Evolutionary conservation across 2,797 vertebrate genomes (phyloP), one percentile per base, ranked within the genome.

Genomic region (Australoheros facetus): DNA sequence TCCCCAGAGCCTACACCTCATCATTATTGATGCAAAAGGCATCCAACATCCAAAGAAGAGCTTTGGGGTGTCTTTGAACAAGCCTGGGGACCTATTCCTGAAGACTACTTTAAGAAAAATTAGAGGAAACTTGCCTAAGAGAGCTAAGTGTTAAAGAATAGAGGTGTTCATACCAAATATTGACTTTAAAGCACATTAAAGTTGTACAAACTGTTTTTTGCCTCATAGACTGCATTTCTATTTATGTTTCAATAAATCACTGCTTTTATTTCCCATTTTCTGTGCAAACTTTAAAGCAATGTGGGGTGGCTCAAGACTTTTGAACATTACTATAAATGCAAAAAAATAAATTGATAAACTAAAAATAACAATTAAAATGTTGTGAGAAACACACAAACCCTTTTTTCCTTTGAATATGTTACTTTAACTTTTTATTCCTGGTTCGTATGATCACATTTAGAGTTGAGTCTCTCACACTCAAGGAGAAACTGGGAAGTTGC

Each of bases 371-470:
- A 21, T 21, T 14, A 37, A 3, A 60, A 39, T 39, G 14, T 39
- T 62, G 34, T 21, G 58, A 60, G 1, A 21, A 13, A 60, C 19
- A 2, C 10, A 37, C 7, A 7, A 2, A 14, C 16, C 4, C 2
- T 1, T 21, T 51, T 8, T 2, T 39, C 11, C 26, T 42, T 3
- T 64, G 0, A 66, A 45, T 66, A 8, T 19, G 62, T 48, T 45
- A 42, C 19, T 66, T 17, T 7, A 26, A 66, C 39, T 48, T 66
- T 28, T 73, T 51, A 51, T 0, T 17, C 48, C 14, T 51, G 7
- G 23, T 83, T 28, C 56, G 51, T 57, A 9, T 73, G 30, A 56
- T 55, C 56, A 37, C 84, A n/a, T 48, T 53, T 86, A 11, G 30
- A 1, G 59, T 56, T 56, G 30, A 62, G 10, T 60, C 71, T 75